Conservation (phyloP, 2,797 vertebrate genomes). For the Chiloscyllium punctatum region DNA sequence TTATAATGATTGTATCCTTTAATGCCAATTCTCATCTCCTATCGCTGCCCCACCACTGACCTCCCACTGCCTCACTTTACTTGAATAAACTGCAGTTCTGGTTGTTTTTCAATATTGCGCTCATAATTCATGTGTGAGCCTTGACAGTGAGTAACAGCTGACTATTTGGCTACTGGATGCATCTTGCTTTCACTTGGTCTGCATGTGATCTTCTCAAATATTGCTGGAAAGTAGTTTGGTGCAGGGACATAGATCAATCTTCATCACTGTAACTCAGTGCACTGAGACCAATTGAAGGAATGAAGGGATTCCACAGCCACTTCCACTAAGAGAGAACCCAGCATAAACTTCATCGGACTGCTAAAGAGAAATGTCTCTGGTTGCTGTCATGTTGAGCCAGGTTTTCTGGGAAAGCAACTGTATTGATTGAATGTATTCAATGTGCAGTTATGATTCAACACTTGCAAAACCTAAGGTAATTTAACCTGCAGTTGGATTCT, state of each 20-base stretch:
- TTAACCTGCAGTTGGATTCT: slow-evolving; percentile 27
- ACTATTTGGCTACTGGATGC: neutral
- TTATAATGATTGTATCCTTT: neutral
- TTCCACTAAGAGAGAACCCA: neutral
- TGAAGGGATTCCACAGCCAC: neutral
- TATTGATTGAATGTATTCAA: slow-evolving; percentile 3
- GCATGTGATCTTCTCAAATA: neutral
- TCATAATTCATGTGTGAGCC: neutral
- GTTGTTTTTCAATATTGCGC: neutral
- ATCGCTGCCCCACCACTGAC: too few species aligned
- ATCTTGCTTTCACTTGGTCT: neutral
- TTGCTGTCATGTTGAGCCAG: neutral
- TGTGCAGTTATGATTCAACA: slow-evolving; percentile 10
- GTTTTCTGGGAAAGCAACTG: neutral
- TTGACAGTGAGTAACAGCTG: neutral
- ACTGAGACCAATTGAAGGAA: neutral
- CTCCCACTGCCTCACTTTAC: neutral
- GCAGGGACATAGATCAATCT: neutral
- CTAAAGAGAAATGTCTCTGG: neutral
- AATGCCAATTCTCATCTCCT: neutral
- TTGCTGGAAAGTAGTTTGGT: neutral
- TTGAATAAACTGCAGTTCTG: neutral
- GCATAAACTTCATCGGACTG: neutral
- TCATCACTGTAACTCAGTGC: neutral
- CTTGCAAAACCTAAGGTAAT: slow-evolving; percentile 23